These are phyloP conservation scores for Anarsia innoxiella DNA, from an alignment of 2,888 invertebrate species.

Conservation along the genomic window DNA sequence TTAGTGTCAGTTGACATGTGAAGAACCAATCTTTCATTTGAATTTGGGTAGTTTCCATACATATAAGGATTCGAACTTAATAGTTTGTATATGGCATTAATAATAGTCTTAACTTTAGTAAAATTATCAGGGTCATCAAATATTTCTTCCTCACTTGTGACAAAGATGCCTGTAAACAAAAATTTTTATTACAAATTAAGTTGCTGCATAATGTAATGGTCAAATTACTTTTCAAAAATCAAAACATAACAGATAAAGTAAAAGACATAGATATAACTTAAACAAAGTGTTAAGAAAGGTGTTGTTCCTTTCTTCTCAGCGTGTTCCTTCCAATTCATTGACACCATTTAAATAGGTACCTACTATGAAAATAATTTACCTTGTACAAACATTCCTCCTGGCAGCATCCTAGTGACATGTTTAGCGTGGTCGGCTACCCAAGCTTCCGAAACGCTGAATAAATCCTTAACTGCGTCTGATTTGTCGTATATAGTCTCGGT, in stretches of 20 bases:
- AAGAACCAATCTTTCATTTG: conserved; percentile 79
- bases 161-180: conserved; percentile 79
- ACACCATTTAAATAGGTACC: no score
- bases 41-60: conserved; percentile 71
- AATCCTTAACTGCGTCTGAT: conserved; percentile 53
- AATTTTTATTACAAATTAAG: not conserved
- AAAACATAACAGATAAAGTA: no score
- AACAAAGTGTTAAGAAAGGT: no score
- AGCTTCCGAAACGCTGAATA: conserved; percentile 77
- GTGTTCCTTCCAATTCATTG: no score
- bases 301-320: no score
- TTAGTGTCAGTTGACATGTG: conserved; percentile 72
- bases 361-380: not conserved
- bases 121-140: conserved; percentile 74
- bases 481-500: no score
- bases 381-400: conserved; percentile 88
- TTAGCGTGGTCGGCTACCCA: conserved; percentile 88
- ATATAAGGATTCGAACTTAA: conserved; percentile 74
- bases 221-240: no score
- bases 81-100: conserved; percentile 74
- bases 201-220: no score
- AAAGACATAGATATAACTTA: no score
- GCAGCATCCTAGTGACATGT: conserved; percentile 91
- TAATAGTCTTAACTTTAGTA: conserved; percentile 74
- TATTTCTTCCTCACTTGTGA: conserved; percentile 80